Base-by-base conservation (phyloP, 2,113 vertebrate genomes). In the Bos indicus region DNA sequence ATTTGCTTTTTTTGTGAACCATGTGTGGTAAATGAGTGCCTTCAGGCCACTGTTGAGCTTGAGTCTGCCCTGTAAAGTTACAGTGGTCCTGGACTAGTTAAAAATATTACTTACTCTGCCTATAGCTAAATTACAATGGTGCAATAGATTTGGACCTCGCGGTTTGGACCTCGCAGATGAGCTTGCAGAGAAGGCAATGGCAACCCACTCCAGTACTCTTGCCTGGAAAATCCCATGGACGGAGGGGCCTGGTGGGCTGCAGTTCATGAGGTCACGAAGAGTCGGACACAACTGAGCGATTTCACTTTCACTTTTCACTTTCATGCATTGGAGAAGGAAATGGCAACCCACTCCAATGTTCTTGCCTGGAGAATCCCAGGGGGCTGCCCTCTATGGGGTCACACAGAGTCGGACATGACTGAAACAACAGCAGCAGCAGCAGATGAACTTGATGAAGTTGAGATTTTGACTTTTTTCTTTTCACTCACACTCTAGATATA, bases 221-320 rank as follows among this genome's bases (percentile, higher is more conserved):
- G 14, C 60, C 60, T 62, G 60, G 60, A 62, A 62, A 33, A 62
- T 33, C 28, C 14, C 60, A 62, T 33, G 60, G 60, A 62, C 0
- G 0, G 14, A 33, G 30, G 14, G 60, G 14, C 6, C 30, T 33
- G 30, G 30, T 33, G 30, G 14, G 60, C 30, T 33, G 3, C 6
- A 16, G 60, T 33, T 8, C 60, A 33, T 33, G 60, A 14, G 30
- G 60, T 62, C 60, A 4, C 0, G 0, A 33, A 62, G 30, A 62
- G 14, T 62, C 1, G 1, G 30, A 62, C 60, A 4, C 0, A 3
- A 62, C 30, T 62, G 3, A 62, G 60, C 0, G 3, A 16, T 14
- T 33, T 62, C 30, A 33, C 60, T 62, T 16, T 62, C 30, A 16
- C 60, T 62, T 33, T 62, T 62, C 60, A 16, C 15, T 33, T 62